Conservation (phyloP, 2,888 invertebrate species). For the Lasioglossum figueresi region DNA sequence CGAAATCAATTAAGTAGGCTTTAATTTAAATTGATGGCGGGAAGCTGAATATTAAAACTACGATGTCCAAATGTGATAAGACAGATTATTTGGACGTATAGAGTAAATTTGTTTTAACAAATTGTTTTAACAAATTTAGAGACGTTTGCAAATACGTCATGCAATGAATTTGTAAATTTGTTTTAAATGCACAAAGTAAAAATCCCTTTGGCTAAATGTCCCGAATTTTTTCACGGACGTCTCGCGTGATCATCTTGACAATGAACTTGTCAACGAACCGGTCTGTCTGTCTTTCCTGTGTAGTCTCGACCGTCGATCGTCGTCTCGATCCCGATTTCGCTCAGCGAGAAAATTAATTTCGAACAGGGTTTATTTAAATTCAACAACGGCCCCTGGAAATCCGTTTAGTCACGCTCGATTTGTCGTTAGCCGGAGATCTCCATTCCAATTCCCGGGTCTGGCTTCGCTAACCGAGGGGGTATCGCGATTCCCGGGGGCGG, state of each 20-base stretch:
- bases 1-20: background rate
- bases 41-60: background rate
- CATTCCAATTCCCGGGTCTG: conserved; percentile 34
- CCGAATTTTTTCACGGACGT: background rate
- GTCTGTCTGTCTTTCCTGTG: background rate
- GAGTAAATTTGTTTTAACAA: background rate
- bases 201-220: background rate
- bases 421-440: conserved; percentile 40
- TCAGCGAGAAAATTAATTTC: conserved; percentile 41
- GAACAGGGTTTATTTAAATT: conserved; percentile 44
- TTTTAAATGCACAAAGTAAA: no score
- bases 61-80: background rate
- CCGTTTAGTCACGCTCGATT: conserved; percentile 53
- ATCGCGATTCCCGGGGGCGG: conserved; percentile 7
- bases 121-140: background rate
- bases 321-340: background rate
- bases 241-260: background rate
- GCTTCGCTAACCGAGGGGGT: background rate
- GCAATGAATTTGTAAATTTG: no score
- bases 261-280: background rate
- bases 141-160: no score
- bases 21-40: background rate
- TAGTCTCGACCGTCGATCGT: background rate
- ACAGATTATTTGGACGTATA: background rate
- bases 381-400: conserved; percentile 32